phyloP scores from a whole-genome alignment of 2,888 invertebrate genomes.

The Drosophila mimetica region DNA sequence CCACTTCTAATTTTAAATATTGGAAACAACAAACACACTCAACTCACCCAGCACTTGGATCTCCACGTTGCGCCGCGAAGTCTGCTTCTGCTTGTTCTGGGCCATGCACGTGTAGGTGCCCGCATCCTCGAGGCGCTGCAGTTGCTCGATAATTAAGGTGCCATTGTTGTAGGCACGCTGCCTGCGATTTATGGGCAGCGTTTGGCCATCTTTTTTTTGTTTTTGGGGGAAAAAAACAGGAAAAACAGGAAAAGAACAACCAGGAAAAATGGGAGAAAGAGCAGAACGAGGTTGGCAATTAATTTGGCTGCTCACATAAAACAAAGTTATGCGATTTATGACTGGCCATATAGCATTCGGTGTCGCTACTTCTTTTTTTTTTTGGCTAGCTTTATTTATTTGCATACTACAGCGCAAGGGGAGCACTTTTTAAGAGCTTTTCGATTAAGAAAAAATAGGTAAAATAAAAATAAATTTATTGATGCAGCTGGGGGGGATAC shows the following conservation, averaged over 20 bases:
- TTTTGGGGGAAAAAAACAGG: background rate
- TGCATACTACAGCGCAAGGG: constrained; percentile 12
- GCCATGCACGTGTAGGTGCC: constrained; percentile 96
- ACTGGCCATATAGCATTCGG: constrained; percentile 36
- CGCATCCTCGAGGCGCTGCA: constrained; percentile 93
- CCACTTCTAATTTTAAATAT: constrained; percentile 68
- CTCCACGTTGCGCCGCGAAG: constrained; percentile 90
- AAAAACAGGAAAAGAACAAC: background rate
- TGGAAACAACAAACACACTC: constrained; percentile 39
- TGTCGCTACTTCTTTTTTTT: constrained; percentile 7
- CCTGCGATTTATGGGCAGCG: constrained; percentile 93
- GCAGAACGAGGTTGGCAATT: constrained; percentile 56
- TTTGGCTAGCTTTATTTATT: constrained; percentile 32
- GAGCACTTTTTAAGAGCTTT: constrained; percentile 1
- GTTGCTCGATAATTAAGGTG: constrained; percentile 93
- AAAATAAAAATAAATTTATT: constrained; percentile 9
- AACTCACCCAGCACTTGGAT: constrained; percentile 90
- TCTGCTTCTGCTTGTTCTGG: constrained; percentile 92
- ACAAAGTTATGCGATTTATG: constrained; percentile 68
- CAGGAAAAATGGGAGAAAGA: constrained; percentile 27
- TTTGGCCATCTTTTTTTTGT: constrained; percentile 89
- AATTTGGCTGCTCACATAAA: constrained; percentile 61
- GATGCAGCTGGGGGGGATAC: background rate
- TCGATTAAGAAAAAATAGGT: constrained; percentile 4
- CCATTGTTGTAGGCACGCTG: constrained; percentile 95